Base-by-base conservation (phyloP, 2,113 vertebrate genomes). In the Larimichthys polyactis region DNA sequence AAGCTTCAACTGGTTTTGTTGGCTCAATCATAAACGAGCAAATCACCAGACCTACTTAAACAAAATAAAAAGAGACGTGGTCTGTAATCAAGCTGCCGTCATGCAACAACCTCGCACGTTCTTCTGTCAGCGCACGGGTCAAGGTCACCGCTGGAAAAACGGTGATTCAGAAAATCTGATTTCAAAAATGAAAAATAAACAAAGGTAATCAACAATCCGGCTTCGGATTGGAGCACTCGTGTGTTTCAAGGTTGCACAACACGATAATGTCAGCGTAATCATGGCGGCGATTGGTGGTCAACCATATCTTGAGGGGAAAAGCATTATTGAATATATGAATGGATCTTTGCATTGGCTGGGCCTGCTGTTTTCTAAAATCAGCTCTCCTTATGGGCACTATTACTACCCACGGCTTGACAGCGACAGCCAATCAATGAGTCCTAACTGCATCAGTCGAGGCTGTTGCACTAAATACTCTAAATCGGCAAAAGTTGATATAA, bases 381-480 rank as follows among this genome's bases (percentile, higher is more conserved):
- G 27, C 62, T n/a, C 36, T 62, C 10, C n/a, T 77, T 55, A 64
- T n/a, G 65, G 54, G 24, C 49, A 19, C 65, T 19, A 59, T 81
- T 82, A 75, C 44, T 11, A 2, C 55, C 54, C 44, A 12, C 29
- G 20, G 24, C 67, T 54, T 63, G 82, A 86, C 59, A 51, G 65
- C 63, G 80, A 82, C 67, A 77, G 66, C 54, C 75, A 71, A 87
- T 90, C 86, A 70, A 75, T 80, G 70, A 59, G 24, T 36, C 0
- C 73, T 85, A 87, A 85, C 78, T 60, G 60, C 79, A 54, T 69
- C 65, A 69, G 40, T 73, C 43, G 22, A 70, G 49, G 15, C 77
- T 12, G 60, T 52, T 73, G 52, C 27, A 3, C 78, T 84, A 84
- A 83, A 72, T 70, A 55, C 29, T 20, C 67, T 7, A 29, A 78